Evolutionary conservation across 2,888 invertebrate species (phyloP).

Genomic region (Amphimallon solstitiale): DNA sequence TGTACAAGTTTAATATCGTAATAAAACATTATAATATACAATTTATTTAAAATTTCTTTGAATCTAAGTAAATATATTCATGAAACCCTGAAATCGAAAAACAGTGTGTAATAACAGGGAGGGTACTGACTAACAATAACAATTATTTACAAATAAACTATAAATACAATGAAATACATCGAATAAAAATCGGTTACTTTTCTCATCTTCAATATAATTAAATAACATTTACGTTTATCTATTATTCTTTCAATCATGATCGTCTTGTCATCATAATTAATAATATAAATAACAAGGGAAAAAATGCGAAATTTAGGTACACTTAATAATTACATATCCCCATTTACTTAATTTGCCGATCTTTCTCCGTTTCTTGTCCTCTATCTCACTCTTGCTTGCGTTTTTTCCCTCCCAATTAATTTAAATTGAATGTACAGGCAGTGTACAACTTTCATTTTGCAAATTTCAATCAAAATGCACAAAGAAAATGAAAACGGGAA

Average conservation of each 20-base stretch:
- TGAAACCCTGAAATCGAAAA: constrained; percentile 53
- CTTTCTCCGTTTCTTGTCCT: background rate
- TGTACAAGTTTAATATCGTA: constrained; percentile 58
- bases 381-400: background rate
- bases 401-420: background rate
- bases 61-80: constrained; percentile 51
- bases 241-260: background rate
- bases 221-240: constrained; percentile 41
- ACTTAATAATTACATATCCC: constrained; percentile 42
- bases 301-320: constrained; percentile 47
- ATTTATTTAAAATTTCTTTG: constrained; percentile 56
- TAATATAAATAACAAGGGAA: constrained; percentile 41
- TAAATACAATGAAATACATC: constrained; percentile 56
- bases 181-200: constrained; percentile 42
- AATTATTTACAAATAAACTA: constrained; percentile 61
- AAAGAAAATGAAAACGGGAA: constrained; percentile 11
- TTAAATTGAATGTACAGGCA: constrained; percentile 48
- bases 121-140: constrained; percentile 58
- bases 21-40: constrained; percentile 61
- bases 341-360: background rate
- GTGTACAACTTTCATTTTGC: constrained; percentile 48
- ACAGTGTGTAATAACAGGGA: constrained; percentile 52
- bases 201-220: constrained; percentile 35
- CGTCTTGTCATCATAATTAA: background rate
- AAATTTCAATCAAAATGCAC: constrained; percentile 7